Base-by-base conservation (phyloP, 2,113 vertebrate genomes). In the Xyrauchen texanus region DNA sequence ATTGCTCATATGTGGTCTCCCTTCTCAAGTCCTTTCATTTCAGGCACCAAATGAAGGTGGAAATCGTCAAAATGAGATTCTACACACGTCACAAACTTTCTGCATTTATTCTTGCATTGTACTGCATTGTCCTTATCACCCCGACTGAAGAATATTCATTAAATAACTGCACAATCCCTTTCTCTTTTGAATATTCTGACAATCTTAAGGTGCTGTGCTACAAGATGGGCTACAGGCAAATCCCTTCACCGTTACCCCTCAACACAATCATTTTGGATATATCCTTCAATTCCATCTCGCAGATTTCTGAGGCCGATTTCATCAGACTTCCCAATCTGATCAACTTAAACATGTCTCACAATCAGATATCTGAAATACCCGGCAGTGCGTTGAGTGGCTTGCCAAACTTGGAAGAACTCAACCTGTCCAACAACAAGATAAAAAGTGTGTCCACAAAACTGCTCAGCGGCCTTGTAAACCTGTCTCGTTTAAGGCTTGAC, bases 231-330 rank as follows among this genome's bases (percentile, higher is more conserved):
- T 79, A 71, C 13, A 8, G 7, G 45, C 44, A 5, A 3, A 15
- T 65, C 10, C 68, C 78, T 45, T 47, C 51, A 16, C 51, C 9
- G 12, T 21, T 79, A 16, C 68, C 68, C 7, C 12, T 10, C 46
- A 55, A 80, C 52, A 46, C 44, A 4, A 6, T 21, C 42, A 47
- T 3, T n/a, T 44, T 67, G 5, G 52, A 64, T 55, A 65, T 73
- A 34, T 73, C 78, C 7, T n/a, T 13, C 78, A 80, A 80, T 66
- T 21, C 2, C 49, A 80, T 80, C 69, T n/a, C 62, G 9, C 6
- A 10, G 12, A 53, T 73, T 13, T 12, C 0, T 10, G 44, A 57
- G 6, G 7, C 7, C 13, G 62, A 80, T 57, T 57, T 73, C 15
- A 66, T 16, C 42, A 67, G 63, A 4, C 49, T 79, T 8, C 12